phyloP scores from a whole-genome alignment of 2,888 invertebrate genomes.

The Drosophila birchii region DNA sequence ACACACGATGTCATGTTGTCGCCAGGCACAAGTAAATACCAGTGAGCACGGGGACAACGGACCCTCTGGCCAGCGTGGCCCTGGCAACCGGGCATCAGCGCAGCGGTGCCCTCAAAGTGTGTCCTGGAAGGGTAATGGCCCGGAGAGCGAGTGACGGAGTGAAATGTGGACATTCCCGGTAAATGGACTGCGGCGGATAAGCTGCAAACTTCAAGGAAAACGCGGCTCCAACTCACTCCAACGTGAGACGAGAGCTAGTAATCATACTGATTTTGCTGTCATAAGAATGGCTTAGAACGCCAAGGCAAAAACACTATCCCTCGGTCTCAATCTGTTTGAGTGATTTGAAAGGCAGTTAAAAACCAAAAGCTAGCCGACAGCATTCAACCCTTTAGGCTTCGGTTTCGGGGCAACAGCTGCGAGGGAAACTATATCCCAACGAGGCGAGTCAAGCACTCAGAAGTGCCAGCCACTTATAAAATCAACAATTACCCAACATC shows the following conservation, averaged over 20 bases:
- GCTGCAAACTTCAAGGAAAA: slow-evolving; percentile 9
- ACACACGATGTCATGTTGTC: slow-evolving; percentile 57
- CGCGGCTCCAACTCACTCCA: slow-evolving; percentile 5
- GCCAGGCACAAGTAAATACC: slow-evolving; percentile 48
- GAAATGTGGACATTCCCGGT: slow-evolving; percentile 33
- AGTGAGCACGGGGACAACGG: slow-evolving; percentile 37
- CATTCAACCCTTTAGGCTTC: slow-evolving; percentile 19
- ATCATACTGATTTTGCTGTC: slow-evolving; percentile 38
- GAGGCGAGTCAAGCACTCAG: slow-evolving; percentile 48
- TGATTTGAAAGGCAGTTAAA: slow-evolving; percentile 23
- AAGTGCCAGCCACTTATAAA: slow-evolving; percentile 65
- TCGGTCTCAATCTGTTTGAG: slow-evolving; percentile 24
- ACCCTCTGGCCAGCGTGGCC: slow-evolving; percentile 21
- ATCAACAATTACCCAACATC: slow-evolving; percentile 71
- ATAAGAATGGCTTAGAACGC: slow-evolving; percentile 19
- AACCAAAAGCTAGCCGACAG: slow-evolving; percentile 13
- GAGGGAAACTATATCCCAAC: slow-evolving; percentile 33
- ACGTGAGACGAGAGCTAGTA: slow-evolving; percentile 31
- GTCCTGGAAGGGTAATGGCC: slow-evolving; percentile 46
- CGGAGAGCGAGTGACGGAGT: slow-evolving; percentile 31
- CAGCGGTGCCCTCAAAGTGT: slow-evolving; percentile 42
- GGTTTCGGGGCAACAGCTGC: slow-evolving; percentile 22
- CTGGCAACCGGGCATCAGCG: not conserved
- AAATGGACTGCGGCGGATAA: slow-evolving; percentile 45
- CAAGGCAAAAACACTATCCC: slow-evolving; percentile 26